Evolutionary conservation across 1,140 invertebrate genomes (phyloP).

Genomic region (Linepithema humile): DNA sequence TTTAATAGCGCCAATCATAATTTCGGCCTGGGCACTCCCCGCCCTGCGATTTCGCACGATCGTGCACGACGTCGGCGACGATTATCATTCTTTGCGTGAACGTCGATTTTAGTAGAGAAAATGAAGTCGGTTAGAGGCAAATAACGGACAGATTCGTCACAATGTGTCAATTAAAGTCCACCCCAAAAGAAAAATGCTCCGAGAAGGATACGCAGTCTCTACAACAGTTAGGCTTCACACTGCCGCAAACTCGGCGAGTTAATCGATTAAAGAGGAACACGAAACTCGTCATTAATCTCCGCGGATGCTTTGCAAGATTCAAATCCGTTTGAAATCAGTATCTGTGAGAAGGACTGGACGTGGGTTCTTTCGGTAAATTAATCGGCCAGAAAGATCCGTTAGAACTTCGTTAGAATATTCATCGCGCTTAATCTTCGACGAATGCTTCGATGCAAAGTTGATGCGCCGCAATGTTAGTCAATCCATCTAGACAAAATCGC

Average conservation of each 20-base stretch:
- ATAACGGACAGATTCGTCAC: conserved; percentile 34
- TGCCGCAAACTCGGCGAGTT: background rate
- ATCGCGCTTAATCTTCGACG: background rate
- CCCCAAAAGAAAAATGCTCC: conserved; percentile 73
- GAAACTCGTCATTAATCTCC: conserved; percentile 3
- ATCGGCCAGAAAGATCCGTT: background rate
- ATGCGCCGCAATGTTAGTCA: background rate
- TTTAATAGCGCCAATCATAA: conserved; percentile 76
- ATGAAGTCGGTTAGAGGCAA: conserved; percentile 63
- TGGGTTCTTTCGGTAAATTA: background rate
- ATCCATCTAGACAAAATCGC: background rate
- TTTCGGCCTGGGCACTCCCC: conserved; percentile 60
- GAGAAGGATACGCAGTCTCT: conserved; percentile 7
- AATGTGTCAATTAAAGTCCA: conserved; percentile 82
- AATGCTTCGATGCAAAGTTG: background rate
- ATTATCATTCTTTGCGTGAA: background rate
- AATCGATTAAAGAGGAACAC: conserved; percentile 1
- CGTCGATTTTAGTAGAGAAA: conserved; percentile 57
- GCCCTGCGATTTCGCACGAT: background rate
- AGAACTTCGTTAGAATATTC: background rate
- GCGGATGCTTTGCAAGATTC: background rate
- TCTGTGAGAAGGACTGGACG: background rate
- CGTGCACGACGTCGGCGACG: conserved; percentile 2
- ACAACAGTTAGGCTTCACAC: background rate
- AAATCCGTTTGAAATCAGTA: background rate